Base-by-base conservation (phyloP, 2,797 vertebrate genomes). In the Trachurus trachurus region DNA sequence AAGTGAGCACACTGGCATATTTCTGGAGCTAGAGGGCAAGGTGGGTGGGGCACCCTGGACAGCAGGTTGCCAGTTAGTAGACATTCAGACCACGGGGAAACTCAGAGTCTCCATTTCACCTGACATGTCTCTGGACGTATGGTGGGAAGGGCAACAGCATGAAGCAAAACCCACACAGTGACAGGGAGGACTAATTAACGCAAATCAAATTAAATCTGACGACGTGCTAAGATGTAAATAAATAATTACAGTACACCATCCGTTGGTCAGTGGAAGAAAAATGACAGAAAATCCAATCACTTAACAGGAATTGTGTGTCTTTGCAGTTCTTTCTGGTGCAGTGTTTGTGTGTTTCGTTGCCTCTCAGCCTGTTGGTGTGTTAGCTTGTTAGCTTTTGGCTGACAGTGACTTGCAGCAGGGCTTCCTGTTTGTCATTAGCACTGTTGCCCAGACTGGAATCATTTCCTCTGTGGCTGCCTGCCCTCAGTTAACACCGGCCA, bases 141-240 rank as follows among this genome's bases (percentile, higher is more conserved):
- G 47, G 53, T 16, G 15, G 17, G 64, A 26, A 26, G 29, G 12
- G 8, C 19, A 79, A 44, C 66, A 57, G 78, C 63, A 5, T 57
- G 71, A 66, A 70, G 76, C 54, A 7, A 72, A 74, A 76, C 57
- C 80, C 67, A 56, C 77, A 65, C 58, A 16, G 44, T 71, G 72
- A 81, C 71, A 76, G 45, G 2, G 17, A 76, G 39, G 68, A 19
- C 71, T 81, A 83, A 88, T 86, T 74, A 79, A 76, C 4, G 9
- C 5, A 44, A 81, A 80, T 81, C 70, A 71, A 82, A 78, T 66
- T 44, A 71, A 61, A 60, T 26, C 68, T 9, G 39, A 68, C 21
- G 17, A 44, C 15, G 9, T 2, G 15, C 16, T 13, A 2, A 37
- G 9, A 49, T 52, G 63, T 78, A 68, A 84, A 86, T 47, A 72